phyloP scores from a whole-genome alignment of 2,888 invertebrate genomes.

The Drosophila multiciliata region DNA sequence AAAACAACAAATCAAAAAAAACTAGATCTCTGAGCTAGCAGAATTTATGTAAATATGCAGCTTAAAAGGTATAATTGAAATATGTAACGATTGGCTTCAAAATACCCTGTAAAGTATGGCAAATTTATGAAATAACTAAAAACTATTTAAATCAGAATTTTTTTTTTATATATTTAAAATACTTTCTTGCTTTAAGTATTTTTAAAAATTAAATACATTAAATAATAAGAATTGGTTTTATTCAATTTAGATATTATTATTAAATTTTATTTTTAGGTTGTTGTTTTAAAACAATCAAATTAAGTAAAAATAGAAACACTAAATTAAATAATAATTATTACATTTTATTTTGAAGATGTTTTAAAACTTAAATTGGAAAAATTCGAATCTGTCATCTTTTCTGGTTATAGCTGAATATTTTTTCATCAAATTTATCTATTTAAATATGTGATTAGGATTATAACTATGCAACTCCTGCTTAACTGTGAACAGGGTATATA shows the following conservation, averaged over 20 bases:
- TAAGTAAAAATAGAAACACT: background rate
- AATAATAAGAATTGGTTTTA: background rate
- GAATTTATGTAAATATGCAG: conserved; percentile 43
- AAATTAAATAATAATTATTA: too few species aligned
- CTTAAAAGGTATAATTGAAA: background rate
- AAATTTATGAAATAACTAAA: background rate
- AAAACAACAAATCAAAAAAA: conserved; percentile 3
- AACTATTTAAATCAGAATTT: background rate
- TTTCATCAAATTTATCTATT: background rate
- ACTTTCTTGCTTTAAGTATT: background rate
- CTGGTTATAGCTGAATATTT: background rate
- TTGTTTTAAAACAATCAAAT: background rate
- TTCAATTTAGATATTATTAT: background rate
- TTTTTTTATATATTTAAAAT: background rate
- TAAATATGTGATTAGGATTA: background rate
- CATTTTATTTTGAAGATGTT: too few species aligned
- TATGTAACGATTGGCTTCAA: background rate
- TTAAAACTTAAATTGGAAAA: too few species aligned
- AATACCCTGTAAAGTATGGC: background rate
- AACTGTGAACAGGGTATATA: conserved; percentile 15
- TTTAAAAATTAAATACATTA: too few species aligned
- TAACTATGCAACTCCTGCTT: background rate
- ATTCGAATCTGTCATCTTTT: background rate
- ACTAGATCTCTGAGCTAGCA: conserved; percentile 29
- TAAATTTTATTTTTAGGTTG: background rate